Percentiles rank a stretch among this genome's conserved stretches.
These are phyloP conservation scores for Cylas formicarius DNA, from an alignment of 1,140 invertebrate species.

Conservation along the genomic window DNA sequence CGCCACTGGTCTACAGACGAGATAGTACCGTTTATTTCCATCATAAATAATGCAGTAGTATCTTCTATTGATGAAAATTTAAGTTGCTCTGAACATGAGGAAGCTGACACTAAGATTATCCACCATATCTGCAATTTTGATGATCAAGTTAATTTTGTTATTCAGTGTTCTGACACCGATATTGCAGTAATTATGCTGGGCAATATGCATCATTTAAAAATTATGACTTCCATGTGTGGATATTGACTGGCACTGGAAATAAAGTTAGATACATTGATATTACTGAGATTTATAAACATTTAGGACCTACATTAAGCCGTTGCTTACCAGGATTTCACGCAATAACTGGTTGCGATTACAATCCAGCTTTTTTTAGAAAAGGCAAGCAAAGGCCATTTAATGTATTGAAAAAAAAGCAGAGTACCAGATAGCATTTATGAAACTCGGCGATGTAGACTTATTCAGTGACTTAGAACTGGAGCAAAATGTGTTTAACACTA, in stretches of 20 bases:
- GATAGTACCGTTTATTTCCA: constrained; percentile 20
- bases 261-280: constrained; percentile 27
- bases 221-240: constrained; percentile 18
- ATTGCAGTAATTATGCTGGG: constrained; percentile 34
- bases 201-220: constrained; percentile 27
- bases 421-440: constrained; percentile 13
- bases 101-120: constrained; percentile 34
- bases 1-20: constrained; percentile 18
- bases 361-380: constrained; percentile 36
- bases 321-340: constrained; percentile 39
- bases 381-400: constrained; percentile 30
- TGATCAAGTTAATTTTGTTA: constrained; percentile 23
- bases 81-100: constrained; percentile 32
- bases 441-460: constrained; percentile 4
- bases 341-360: constrained; percentile 42
- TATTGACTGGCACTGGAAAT: constrained; percentile 27
- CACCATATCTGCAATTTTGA: constrained; percentile 28
- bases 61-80: constrained; percentile 19
- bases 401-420: constrained; percentile 18
- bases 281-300: constrained; percentile 27
- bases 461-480: background rate
- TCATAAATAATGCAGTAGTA: constrained; percentile 12
- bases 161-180: constrained; percentile 33
- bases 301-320: constrained; percentile 28
- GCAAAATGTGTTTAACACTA: background rate